These are phyloP conservation scores for Ophiothrix spiculata DNA, from an alignment of 35 echinoderm and acorn worm genomes.

Conservation along the genomic window DNA sequence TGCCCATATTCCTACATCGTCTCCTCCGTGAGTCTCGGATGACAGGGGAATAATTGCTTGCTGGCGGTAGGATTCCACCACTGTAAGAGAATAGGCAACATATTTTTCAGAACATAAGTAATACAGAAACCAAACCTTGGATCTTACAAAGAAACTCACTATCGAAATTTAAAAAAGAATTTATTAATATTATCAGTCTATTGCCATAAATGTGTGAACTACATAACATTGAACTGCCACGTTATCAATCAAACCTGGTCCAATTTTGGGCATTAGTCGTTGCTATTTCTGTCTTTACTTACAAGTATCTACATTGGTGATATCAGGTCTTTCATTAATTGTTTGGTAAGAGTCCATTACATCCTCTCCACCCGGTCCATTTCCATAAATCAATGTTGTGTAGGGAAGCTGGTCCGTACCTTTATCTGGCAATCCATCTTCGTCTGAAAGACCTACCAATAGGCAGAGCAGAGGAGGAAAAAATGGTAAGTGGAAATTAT, in stretches of 20 bases:
- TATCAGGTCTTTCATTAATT: slow-evolving; percentile 11
- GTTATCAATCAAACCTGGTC: too few species aligned
- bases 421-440: neutral
- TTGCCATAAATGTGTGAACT: too few species aligned
- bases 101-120: too few species aligned
- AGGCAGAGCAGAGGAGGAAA: too few species aligned
- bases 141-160: too few species aligned
- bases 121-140: too few species aligned
- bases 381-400: slow-evolving; percentile 54
- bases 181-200: too few species aligned
- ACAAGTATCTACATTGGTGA: slow-evolving; percentile 56
- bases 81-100: slow-evolving; percentile 29
- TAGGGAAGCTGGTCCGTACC: slow-evolving; percentile 54
- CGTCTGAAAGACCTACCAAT: neutral
- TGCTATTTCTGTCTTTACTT: too few species aligned
- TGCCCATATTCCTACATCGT: slow-evolving; percentile 78
- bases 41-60: slow-evolving; percentile 53
- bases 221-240: too few species aligned
- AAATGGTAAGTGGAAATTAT: too few species aligned
- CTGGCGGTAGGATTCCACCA: neutral
- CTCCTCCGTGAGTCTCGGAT: slow-evolving; percentile 73
- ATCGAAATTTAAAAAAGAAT: too few species aligned
- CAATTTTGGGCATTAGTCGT: too few species aligned
- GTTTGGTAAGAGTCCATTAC: neutral
- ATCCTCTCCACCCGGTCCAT: slow-evolving; percentile 43